These are phyloP conservation scores for Orcinus orca DNA, from an alignment of 2,113 vertebrate species.

Conservation along the genomic window DNA sequence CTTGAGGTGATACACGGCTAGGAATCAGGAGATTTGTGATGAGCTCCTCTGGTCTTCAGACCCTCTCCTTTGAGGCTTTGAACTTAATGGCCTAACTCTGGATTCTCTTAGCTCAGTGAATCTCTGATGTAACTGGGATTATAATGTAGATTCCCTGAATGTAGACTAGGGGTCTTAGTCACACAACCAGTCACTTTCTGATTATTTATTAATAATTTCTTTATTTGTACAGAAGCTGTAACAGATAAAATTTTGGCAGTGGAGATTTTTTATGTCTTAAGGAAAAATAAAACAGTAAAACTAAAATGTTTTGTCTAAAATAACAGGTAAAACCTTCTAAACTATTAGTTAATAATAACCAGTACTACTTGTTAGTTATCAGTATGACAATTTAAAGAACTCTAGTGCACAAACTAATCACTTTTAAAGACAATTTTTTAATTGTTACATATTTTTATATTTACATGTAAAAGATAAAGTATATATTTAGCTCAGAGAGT, in stretches of 20 bases:
- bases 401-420: background rate
- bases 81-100: background rate
- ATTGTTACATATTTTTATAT: background rate
- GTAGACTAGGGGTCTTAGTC: background rate
- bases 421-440: background rate
- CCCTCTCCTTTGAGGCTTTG: background rate
- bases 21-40: background rate
- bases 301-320: background rate
- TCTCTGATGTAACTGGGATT: background rate
- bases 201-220: background rate
- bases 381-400: background rate
- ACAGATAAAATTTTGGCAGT: background rate
- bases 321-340: background rate
- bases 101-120: background rate
- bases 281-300: background rate
- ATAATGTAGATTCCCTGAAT: background rate
- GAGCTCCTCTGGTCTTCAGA: background rate
- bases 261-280: background rate
- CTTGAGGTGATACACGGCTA: background rate
- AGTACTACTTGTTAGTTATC: background rate
- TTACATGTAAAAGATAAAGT: background rate
- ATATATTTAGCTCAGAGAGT: background rate
- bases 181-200: background rate
- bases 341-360: background rate
- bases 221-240: conserved; percentile 9